phyloP scores from a whole-genome alignment of 2,888 invertebrate genomes.

The Mesochorus sp. region DNA sequence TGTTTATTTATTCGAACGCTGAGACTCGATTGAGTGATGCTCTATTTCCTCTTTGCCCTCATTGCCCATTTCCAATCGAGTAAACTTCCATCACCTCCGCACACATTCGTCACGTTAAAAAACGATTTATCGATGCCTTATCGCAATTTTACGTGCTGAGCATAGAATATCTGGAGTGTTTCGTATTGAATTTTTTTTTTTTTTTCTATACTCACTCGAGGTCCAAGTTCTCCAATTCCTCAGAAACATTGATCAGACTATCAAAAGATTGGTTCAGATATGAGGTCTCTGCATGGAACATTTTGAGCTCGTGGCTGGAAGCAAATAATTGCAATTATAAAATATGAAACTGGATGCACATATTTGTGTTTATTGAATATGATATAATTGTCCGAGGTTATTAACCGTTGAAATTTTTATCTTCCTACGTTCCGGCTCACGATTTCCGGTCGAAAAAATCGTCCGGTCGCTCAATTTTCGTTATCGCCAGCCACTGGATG shows the following conservation, averaged over 20 bases:
- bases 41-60: too few species aligned
- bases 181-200: neutral
- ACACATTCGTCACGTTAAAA: too few species aligned
- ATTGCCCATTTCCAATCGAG: too few species aligned
- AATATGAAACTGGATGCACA: too few species aligned
- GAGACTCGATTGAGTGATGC: too few species aligned
- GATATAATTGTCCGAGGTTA: neutral
- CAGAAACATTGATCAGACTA: slow-evolving; percentile 48
- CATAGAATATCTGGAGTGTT: too few species aligned
- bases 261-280: slow-evolving; percentile 57
- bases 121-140: too few species aligned
- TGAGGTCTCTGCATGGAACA: slow-evolving; percentile 49
- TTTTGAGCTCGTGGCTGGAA: slow-evolving; percentile 34
- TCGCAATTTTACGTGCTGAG: too few species aligned
- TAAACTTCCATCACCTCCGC: too few species aligned
- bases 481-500: neutral
- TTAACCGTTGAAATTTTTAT: neutral
- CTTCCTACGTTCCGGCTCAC: neutral
- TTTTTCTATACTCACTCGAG: slow-evolving; percentile 58
- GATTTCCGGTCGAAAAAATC: slow-evolving; percentile 4
- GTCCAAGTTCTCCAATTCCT: slow-evolving; percentile 53
- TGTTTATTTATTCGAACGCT: too few species aligned
- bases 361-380: too few species aligned
- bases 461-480: neutral
- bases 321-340: neutral